These are phyloP conservation scores for Prostheceraeus crozeri DNA, from an alignment of 2,888 invertebrate genomes.

Conservation along the genomic window DNA sequence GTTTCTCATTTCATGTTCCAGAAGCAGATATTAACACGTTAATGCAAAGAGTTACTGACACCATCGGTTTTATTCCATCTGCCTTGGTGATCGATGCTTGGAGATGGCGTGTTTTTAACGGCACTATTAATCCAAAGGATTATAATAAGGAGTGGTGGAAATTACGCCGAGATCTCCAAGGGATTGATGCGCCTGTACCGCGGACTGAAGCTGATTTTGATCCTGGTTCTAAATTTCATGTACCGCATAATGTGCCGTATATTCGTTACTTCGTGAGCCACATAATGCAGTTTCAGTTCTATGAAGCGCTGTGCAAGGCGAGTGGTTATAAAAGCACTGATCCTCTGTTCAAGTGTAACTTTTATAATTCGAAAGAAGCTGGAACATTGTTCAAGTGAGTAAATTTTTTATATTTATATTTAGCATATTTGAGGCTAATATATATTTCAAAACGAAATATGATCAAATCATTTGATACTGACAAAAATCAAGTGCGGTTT, in stretches of 20 bases:
- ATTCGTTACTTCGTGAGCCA: slow-evolving; percentile 44
- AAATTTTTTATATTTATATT: too few relatives aligned
- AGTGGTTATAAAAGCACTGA: slow-evolving; percentile 42
- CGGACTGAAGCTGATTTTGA: not conserved
- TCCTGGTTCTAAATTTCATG: slow-evolving; percentile 18
- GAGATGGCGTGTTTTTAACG: slow-evolving; percentile 57
- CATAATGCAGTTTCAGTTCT: slow-evolving; percentile 46
- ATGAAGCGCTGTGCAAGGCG: slow-evolving; percentile 43
- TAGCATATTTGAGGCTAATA: too few relatives aligned
- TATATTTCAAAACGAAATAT: too few relatives aligned
- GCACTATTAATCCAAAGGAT: slow-evolving; percentile 45
- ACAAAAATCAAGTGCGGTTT: too few relatives aligned
- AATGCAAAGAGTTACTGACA: slow-evolving; percentile 54
- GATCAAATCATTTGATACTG: too few relatives aligned
- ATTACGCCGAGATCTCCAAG: slow-evolving; percentile 47
- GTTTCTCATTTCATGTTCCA: too few relatives aligned
- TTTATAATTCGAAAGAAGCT: slow-evolving; percentile 41
- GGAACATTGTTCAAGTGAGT: too few relatives aligned
- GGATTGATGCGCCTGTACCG: not conserved
- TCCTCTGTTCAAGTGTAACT: slow-evolving; percentile 44
- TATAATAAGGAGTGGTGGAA: slow-evolving; percentile 59
- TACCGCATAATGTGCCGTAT: slow-evolving; percentile 19
- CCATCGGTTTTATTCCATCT: slow-evolving; percentile 58
- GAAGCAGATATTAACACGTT: slow-evolving; percentile 30
- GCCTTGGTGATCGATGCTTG: slow-evolving; percentile 58